Percentiles rank a stretch among this genome's conserved stretches.
Evolutionary conservation across 37 sponge, comb jelly and placozoan genomes (phyloP).

Genomic region (Chondrilla cf. caribensis): DNA sequence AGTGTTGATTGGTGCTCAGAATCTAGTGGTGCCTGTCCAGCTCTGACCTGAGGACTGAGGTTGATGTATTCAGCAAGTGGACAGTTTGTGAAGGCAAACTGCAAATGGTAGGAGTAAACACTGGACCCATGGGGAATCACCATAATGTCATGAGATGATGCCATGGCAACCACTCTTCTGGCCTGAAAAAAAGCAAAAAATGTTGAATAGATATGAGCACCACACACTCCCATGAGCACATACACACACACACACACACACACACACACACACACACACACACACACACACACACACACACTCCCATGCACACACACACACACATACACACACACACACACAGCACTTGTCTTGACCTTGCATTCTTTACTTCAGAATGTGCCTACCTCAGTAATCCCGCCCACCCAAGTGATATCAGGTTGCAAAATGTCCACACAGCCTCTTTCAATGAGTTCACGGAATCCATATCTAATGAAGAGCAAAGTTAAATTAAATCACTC

Average conservation of each 20-base stretch:
- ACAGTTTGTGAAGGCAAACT: slow-evolving; percentile 86
- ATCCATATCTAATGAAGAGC: slow-evolving; percentile 75
- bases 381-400: slow-evolving; percentile 85
- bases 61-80: slow-evolving; percentile 90
- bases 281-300: no score
- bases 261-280: slow-evolving; percentile 5
- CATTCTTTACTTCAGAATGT: no score
- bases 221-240: neutral
- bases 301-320: no score
- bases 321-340: neutral
- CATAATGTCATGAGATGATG: slow-evolving; percentile 59
- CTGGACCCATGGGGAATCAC: slow-evolving; percentile 91
- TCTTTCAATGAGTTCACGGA: slow-evolving; percentile 53
- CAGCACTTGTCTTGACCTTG: no score
- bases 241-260: no score
- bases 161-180: slow-evolving; percentile 11
- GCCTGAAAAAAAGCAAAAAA: neutral
- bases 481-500: no score
- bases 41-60: slow-evolving; percentile 68
- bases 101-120: slow-evolving; percentile 87
- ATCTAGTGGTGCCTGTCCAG: no score
- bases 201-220: no score
- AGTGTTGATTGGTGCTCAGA: no score
- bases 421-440: slow-evolving; percentile 76
- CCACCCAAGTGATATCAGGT: slow-evolving; percentile 90